Evolutionary conservation across 2,797 vertebrate genomes (phyloP), one percentile per base, ranked within the genome.

Genomic region (Peromyscus eremicus): DNA sequence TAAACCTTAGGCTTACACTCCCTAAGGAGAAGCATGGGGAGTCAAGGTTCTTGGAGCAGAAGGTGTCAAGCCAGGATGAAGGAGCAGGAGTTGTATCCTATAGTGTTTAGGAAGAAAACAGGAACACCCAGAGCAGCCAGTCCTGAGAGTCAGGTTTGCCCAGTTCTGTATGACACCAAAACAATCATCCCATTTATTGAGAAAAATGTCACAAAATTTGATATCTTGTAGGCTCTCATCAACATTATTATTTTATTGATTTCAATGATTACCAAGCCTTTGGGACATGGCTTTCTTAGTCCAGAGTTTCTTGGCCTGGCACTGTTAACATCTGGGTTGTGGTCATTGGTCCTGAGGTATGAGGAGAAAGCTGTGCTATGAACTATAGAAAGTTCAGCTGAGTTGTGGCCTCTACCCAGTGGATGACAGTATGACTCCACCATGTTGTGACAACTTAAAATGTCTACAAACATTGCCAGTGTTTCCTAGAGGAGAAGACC

Each of bases 61-160:
- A 55, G 1, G 21, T 23, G 6, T 10, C 2, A 60, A 0, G 17
- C 0, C 34, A 93, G 29, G 1, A 32, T 5, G 1, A n/a, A 73
- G 43, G 5, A 70, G 6, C 0, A 25, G 27, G 8, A 9, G 40
- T 12, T 40, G 7, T 5, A 12, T 60, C 8, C 4, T 19, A 25
- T 29, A 71, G 5, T 70, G n/a, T 57, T 40, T 37, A 7, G 43
- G 49, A 23, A 64, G 21, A 49, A 82, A 79, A 79, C 6, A 2
- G 16, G 3, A 0, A 16, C 27, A 3, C 10, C 55, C 55, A 73
- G 27, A 29, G 49, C 23, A 52, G 12, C 40, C 21, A 68, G 40
- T 73, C 49, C 87, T 27, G 13, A 79, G 23, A n/a, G 16, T 40
- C 29, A 86, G 62, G 0, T 83, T 55, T 75, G 57, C 21, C 32